Conservation (phyloP, 2,888 invertebrate genomes). For the Leptura quadrifasciata region DNA sequence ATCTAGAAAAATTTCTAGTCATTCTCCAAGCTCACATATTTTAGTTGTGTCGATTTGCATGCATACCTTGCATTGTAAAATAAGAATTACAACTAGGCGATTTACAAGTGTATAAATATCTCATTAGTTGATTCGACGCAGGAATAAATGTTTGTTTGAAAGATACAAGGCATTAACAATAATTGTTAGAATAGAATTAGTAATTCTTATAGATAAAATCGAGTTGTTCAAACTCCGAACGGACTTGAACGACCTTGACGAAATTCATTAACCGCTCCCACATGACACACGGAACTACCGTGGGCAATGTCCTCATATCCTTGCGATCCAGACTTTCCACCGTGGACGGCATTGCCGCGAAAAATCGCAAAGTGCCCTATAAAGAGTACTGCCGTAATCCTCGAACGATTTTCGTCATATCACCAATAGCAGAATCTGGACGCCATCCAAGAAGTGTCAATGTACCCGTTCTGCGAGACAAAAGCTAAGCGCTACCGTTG, state of each 20-base stretch:
- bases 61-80: background rate
- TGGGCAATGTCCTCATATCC: conserved; percentile 15
- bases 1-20: no score
- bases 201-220: background rate
- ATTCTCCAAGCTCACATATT: no score
- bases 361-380: background rate
- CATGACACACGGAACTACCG: conserved; percentile 9
- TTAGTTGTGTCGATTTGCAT: background rate
- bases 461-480: background rate
- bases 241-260: conserved; percentile 19
- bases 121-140: background rate
- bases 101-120: background rate
- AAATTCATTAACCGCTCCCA: conserved; percentile 21
- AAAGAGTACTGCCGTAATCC: conserved; percentile 12
- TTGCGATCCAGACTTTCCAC: background rate
- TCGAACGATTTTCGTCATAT: background rate
- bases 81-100: background rate
- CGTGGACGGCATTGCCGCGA: background rate
- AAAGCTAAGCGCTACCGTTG: background rate
- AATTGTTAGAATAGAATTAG: background rate
- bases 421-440: conserved; percentile 10
- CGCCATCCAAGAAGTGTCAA: conserved; percentile 19
- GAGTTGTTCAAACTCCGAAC: background rate
- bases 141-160: background rate
- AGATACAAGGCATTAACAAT: background rate